Conservation (phyloP, 2,113 vertebrate species). For the human (Homo sapiens) region DNA sequence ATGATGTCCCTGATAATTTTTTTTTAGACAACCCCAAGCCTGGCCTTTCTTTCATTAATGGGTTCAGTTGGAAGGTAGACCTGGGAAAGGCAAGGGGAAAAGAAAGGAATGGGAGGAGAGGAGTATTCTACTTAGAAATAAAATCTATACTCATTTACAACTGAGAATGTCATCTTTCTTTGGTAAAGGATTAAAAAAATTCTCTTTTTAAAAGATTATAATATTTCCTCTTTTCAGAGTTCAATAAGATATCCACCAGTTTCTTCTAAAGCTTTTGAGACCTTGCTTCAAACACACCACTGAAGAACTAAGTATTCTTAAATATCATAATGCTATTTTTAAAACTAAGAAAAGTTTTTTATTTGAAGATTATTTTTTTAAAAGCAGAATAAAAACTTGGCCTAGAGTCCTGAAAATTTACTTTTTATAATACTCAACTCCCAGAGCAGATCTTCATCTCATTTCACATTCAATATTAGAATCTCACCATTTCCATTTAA, state of each 20-base stretch:
- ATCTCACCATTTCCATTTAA: conserved; percentile 17
- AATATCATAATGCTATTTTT: conserved; percentile 52
- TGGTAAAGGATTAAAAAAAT: background rate
- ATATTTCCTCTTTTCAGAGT: background rate
- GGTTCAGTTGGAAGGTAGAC: background rate
- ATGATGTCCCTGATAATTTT: background rate
- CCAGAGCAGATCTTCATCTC: background rate
- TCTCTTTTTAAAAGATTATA: conserved; percentile 8
- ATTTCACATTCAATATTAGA: background rate
- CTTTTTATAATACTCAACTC: background rate
- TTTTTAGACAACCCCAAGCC: background rate
- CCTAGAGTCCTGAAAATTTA: background rate
- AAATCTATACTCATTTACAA: conserved; percentile 24
- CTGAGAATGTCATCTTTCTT: background rate
- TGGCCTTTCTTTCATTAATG: background rate
- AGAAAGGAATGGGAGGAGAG: background rate
- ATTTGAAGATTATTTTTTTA: conserved; percentile 55
- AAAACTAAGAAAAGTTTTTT: conserved; percentile 26
- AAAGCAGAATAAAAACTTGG: conserved; percentile 47
- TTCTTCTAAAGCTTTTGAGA: conserved; percentile 48
- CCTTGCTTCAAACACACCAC: background rate
- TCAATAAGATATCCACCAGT: conserved; percentile 1
- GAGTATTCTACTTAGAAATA: background rate
- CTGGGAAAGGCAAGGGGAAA: background rate
- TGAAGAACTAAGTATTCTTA: conserved; percentile 41